A percentile compares a stretch with the other conserved stretches of the same genome.
Conservation (phyloP, 2,888 invertebrate species). For the Metallyticus violacea region DNA sequence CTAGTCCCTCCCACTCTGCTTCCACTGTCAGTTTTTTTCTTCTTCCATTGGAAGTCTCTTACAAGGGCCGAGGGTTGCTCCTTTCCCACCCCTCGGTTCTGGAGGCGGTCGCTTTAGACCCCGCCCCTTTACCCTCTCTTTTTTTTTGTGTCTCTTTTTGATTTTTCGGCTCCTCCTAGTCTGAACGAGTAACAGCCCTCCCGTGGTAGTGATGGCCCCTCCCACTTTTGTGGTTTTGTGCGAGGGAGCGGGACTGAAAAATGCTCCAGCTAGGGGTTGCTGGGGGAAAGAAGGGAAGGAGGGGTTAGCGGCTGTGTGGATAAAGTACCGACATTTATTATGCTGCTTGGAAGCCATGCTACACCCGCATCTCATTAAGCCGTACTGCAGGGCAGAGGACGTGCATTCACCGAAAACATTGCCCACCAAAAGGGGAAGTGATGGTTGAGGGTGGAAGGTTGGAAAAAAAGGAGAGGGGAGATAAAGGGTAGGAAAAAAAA, state of each 20-base stretch:
- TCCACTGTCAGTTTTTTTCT: slow-evolving; percentile 24
- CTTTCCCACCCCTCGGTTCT: slow-evolving; percentile 13
- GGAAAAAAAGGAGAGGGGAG: background rate
- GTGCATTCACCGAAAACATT: background rate
- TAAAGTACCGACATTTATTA: slow-evolving; percentile 15
- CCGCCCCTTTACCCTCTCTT: slow-evolving; percentile 15
- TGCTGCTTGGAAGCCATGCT: slow-evolving; percentile 12
- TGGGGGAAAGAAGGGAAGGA: background rate
- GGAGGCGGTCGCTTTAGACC: slow-evolving; percentile 26
- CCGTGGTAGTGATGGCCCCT: background rate
- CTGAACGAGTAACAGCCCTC: background rate
- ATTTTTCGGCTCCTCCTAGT: slow-evolving; percentile 31
- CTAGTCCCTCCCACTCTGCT: background rate
- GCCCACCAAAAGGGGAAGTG: too few relatives aligned
- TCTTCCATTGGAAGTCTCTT: slow-evolving; percentile 22
- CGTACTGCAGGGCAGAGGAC: background rate
- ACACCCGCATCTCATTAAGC: slow-evolving; percentile 21
- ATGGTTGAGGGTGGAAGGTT: background rate
- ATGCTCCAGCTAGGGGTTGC: background rate
- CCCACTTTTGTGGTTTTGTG: background rate
- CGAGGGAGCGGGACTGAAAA: background rate
- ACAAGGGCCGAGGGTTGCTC: background rate
- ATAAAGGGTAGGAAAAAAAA: background rate
- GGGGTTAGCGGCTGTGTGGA: background rate
- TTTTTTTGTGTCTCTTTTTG: slow-evolving; percentile 29